phyloP scores from a whole-genome alignment of 2,113 vertebrate genomes.

The Epinephelus fuscoguttatus region DNA sequence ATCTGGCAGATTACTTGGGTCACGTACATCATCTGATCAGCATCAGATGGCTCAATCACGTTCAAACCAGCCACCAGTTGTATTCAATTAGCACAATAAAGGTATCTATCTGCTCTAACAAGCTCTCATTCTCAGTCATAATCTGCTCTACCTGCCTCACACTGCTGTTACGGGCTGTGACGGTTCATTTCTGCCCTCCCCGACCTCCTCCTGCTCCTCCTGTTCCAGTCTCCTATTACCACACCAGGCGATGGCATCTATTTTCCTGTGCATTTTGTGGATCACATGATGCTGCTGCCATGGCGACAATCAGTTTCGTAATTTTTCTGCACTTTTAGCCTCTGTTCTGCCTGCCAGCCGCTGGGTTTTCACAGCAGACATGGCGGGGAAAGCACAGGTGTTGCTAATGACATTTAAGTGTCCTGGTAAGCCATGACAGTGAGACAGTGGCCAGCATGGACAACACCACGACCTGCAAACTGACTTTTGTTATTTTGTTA shows the following conservation, averaged over 20 bases:
- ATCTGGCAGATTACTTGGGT: not conserved
- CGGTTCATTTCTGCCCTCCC: constrained; percentile 22
- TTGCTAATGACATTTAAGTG: too few relatives aligned
- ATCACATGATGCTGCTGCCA: constrained; percentile 27
- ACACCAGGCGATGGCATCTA: constrained; percentile 10
- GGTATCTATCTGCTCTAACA: constrained; percentile 18
- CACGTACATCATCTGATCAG: not conserved
- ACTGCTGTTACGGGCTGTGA: constrained; percentile 1
- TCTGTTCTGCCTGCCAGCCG: not conserved
- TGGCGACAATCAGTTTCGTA: not conserved
- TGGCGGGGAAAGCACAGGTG: not conserved
- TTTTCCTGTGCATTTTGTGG: constrained; percentile 30
- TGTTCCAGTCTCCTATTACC: constrained; percentile 50
- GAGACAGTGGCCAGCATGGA: not conserved
- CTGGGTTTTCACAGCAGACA: not conserved
- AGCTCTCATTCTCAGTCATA: constrained; percentile 1
- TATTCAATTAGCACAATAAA: constrained; percentile 14
- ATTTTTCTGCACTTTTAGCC: constrained; percentile 19
- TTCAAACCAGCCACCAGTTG: constrained; percentile 8
- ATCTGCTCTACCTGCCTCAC: constrained; percentile 10
- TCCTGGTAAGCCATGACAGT: not conserved
- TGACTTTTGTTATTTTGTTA: not conserved
- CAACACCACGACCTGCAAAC: too few relatives aligned
- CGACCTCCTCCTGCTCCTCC: constrained; percentile 29
- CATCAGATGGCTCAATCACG: constrained; percentile 10